These are phyloP conservation scores for Hybognathus amarus DNA, from an alignment of 2,797 vertebrate genomes.

Conservation along the genomic window DNA sequence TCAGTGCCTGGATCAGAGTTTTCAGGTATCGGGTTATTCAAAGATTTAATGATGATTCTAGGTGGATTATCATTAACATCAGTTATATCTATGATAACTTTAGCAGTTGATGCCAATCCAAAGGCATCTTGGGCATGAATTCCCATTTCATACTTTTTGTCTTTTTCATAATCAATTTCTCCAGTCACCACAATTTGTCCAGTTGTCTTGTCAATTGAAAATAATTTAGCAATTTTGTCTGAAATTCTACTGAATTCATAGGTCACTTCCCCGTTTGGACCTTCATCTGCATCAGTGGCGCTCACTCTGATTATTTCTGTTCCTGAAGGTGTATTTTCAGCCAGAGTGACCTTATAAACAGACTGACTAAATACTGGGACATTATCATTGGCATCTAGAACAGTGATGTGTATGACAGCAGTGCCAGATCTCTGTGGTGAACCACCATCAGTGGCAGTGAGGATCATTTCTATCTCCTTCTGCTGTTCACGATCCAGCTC, in stretches of 20 bases:
- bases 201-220: slow-evolving; percentile 64
- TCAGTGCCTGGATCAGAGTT: slow-evolving; percentile 67
- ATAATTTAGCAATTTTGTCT: slow-evolving; percentile 52
- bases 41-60: slow-evolving; percentile 71
- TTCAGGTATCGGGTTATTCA: slow-evolving; percentile 74
- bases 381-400: slow-evolving; percentile 66
- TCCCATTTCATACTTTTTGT: slow-evolving; percentile 69
- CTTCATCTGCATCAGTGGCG: slow-evolving; percentile 72
- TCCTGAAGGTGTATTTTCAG: slow-evolving; percentile 67
- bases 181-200: slow-evolving; percentile 59
- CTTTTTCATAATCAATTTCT: slow-evolving; percentile 68
- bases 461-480: slow-evolving; percentile 53
- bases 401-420: slow-evolving; percentile 58
- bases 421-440: slow-evolving; percentile 65
- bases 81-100: slow-evolving; percentile 70
- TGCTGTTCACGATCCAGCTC: slow-evolving; percentile 69
- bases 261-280: slow-evolving; percentile 63
- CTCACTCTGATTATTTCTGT: slow-evolving; percentile 66
- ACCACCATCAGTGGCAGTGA: slow-evolving; percentile 68
- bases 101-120: slow-evolving; percentile 70
- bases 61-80: slow-evolving; percentile 85
- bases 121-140: slow-evolving; percentile 78
- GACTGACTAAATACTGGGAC: slow-evolving; percentile 58
- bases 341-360: slow-evolving; percentile 65
- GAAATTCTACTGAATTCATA: slow-evolving; percentile 65